Percentiles rank a stretch among this genome's conserved stretches.
These are phyloP conservation scores for Alethe castanea DNA, from an alignment of 2,113 vertebrate species.

Conservation along the genomic window DNA sequence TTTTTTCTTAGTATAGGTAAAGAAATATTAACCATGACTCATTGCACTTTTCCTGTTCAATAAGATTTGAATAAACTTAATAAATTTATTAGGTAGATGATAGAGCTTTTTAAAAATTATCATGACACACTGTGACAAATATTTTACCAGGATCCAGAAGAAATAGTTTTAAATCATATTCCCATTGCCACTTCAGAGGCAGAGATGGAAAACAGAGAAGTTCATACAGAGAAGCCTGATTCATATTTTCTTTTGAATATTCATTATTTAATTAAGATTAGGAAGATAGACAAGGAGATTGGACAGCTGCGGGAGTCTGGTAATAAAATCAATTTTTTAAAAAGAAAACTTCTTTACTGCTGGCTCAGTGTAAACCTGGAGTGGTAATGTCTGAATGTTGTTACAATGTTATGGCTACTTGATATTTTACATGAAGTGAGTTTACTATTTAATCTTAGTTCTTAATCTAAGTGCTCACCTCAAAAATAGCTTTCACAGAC, in stretches of 20 bases:
- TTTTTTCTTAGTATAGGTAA: conserved; percentile 54
- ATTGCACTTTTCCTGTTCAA: conserved; percentile 31
- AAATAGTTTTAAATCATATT: conserved; percentile 44
- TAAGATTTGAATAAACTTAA: conserved; percentile 51
- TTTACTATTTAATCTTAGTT: background rate
- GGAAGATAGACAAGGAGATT: conserved; percentile 43
- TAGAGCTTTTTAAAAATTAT: conserved; percentile 46
- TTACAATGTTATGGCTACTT: background rate
- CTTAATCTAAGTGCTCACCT: background rate
- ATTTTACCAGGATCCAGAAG: conserved; percentile 42
- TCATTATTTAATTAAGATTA: conserved; percentile 61
- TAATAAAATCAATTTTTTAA: background rate
- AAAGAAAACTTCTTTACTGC: background rate
- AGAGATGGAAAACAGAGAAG: background rate
- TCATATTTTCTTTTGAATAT: conserved; percentile 56
- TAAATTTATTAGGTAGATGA: conserved; percentile 41
- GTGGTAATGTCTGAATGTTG: background rate
- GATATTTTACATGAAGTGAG: background rate
- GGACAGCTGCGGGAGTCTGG: conserved; percentile 4
- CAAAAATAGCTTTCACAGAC: background rate
- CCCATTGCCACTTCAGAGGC: background rate
- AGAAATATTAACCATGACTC: conserved; percentile 54
- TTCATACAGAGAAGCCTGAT: background rate
- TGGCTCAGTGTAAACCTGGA: background rate
- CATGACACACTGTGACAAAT: conserved; percentile 46